Evolutionary conservation across 2,113 vertebrate species (phyloP), one percentile per base, ranked within the genome.

Genomic region (Eretmochelys imbricata): DNA sequence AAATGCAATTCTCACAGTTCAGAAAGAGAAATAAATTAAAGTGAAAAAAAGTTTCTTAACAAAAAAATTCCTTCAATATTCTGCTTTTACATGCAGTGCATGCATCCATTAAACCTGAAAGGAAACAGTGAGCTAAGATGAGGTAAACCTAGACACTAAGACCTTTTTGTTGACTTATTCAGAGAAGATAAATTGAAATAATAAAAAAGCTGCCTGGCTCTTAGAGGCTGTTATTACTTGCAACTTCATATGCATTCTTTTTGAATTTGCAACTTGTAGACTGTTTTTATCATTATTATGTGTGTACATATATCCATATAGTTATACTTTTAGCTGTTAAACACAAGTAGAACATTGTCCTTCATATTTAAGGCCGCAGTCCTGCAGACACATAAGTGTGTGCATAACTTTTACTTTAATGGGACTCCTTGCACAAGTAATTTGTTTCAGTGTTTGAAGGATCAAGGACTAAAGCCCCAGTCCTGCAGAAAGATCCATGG

Each of bases 181-280:
- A 12, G 46, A 78, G 84, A 78, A 96, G 69, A 91, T 88, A 96
- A 88, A 94, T 69, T 83, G 86, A 97, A 96, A 97, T 89, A 93
- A 91, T 80, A 94, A 94, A 55, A 82, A 91, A 95, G 86, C 29
- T 79, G n/a, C 83, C 89, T 95, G 55, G 8, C 80, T 82, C 86
- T 84, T 80, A 48, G 6, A 87, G 85, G 49, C 10, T 53, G 10
- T 48, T 96, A 57, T 53, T 96, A 57, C 46, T 94, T 91, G 65
- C 81, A 90, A 35, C 24, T 94, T 35, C 54, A 53, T 51, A 12
- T 87, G 13, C 19, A 75, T 94, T 95, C 24, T 80, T 87, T 93
- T 89, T 69, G 53, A 51, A 82, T 95, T 91, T 92, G 48, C 6
- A 92, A 80, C 65, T 91, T 53, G 27, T 16, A 12, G 81, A 6